Base-by-base conservation (phyloP, 1,140 invertebrate genomes). In the Neodiprion lecontei region DNA sequence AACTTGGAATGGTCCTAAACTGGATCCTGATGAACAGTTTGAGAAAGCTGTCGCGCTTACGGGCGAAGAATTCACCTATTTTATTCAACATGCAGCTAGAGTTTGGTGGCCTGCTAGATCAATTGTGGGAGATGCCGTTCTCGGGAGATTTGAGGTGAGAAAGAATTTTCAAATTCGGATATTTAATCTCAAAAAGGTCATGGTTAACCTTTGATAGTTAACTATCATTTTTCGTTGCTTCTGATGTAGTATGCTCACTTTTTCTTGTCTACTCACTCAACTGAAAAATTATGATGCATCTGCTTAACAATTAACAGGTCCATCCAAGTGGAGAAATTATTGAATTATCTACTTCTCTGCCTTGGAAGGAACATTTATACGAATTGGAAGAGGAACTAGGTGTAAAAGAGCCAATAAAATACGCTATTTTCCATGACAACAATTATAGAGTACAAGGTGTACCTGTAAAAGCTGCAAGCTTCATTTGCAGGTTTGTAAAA, bases 311-410 rank as follows among this genome's bases (percentile, higher is more conserved):
- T 48, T 9, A 68, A 9, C 69, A 89, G 91, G 84, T 92, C 9
- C 91, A 95, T 83, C 72, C 86, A 28, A 92, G 90, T 84, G 97
- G 97, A 0, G 90, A 96, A 88, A 96, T 99, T 73, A 88, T 98
- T 0, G 87, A 93, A 72, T 89, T 99, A 12, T 88, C 88, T 2
- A 90, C 90, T 61, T 87, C 90, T 12, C 93, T 92, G 81, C 96
- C 97, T 0, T 99, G 97, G 97, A 96, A 96, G 82, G 92, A 96
- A 71, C 97, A 98, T 88, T 89, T 98, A 48, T 94, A 93, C 79
- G 88, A 91, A 53, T 80, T 99, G 69, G 98, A 99, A 90, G 90
- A 93, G 76, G 93, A 96, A 83, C 82, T 93, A 76, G 87, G 90
- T 0, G 84, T 98, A 9, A 87, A 90, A 28, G 89, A 89, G 48